Evolutionary conservation across 2,888 invertebrate species (phyloP), one percentile per base, ranked within the genome.

Genomic region (Schizaphis graminum): DNA sequence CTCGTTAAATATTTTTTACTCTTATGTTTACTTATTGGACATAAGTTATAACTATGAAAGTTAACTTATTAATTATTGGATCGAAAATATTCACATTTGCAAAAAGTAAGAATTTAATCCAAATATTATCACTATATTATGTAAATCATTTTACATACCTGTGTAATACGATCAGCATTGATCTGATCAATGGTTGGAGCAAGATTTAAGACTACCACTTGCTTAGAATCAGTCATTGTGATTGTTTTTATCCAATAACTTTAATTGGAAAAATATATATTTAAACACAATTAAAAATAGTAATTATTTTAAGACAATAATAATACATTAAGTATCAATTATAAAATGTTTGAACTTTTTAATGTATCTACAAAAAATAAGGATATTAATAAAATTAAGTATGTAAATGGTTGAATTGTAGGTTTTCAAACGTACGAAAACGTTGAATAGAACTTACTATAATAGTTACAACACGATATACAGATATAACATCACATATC

Each of bases 121-220:
- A 67, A n/a, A 16, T 67, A n/a, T 2, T 3, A 84, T 67, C 24
- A 77, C 24, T 44, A 47, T 35, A 95, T 47, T 47, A 47, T 47
- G 44, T 47, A 95, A 96, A 96, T 8, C 0, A 21, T 96, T 96
- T 21, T 96, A 95, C 95, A 96, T 96, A 98, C 98, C 97, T 98
- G 97, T 95, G 98, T 99, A 95, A 99, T 98, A 95, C 97, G 96
- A 96, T 99, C 99, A 1, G 98, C 97, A 96, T 98, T 98, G 93
- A 99, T 98, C 96, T 99, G 99, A 95, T 98, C 98, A 56, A 99
- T 97, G 0, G 99, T 99, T 28, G 98, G 98, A 90, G 97, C 97
- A 28, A 97, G 97, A 95, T 96, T 96, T 94, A 90, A 67, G 3
- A 91, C 90, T n/a, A 90, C 90, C 11, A 53, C 3, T 85, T 85